Evolutionary conservation across 2,797 vertebrate species (phyloP), one percentile per base, ranked within the genome.

Genomic region (Echiichthys vipera): DNA sequence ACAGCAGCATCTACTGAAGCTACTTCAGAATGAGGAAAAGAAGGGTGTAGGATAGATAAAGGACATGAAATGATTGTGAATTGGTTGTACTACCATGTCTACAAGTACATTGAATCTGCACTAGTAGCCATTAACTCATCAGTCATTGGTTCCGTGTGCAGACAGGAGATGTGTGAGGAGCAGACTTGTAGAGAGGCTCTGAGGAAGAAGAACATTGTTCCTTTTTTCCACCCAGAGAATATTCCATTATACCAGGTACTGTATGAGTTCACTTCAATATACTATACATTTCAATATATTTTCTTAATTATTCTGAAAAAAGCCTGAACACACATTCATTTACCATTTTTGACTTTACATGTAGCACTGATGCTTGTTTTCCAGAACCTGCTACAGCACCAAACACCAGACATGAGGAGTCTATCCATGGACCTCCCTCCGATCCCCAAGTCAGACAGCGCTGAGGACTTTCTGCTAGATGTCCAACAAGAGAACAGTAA

Each of bases 181-280:
- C 86, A 91, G 68, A 46, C 66, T 0, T 86, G 55, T 0, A 88
- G 93, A 77, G 47, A 14, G 6, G 93, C 94, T 59, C 84, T 97
- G 51, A 95, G 71, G 86, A 93, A 84, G 56, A 93, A 65, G 69
- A 63, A 43, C 22, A n/a, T 95, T 73, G 88, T 94, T 65, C 93
- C 95, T 0, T 98, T 95, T 87, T 97, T 97, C 89, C 82, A 88
- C 71, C 94, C 93, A 18, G 95, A 97, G 83, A 84, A 95, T n/a
- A 7, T 89, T 77, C 65, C 81, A 11, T 46, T 89, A 18, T 69
- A 80, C 34, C 75, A 87, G 86, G 91, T 90, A 81, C 32, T 36
- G 47, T 50, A 24, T 32, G 5, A 50, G 4, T 14, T 42, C 12
- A 46, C 40, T 47, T 27, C 12, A 39, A 24, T 39, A 46, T 61